Conservation (phyloP, 2,888 invertebrate species). For the Luffia ferchaultella region DNA sequence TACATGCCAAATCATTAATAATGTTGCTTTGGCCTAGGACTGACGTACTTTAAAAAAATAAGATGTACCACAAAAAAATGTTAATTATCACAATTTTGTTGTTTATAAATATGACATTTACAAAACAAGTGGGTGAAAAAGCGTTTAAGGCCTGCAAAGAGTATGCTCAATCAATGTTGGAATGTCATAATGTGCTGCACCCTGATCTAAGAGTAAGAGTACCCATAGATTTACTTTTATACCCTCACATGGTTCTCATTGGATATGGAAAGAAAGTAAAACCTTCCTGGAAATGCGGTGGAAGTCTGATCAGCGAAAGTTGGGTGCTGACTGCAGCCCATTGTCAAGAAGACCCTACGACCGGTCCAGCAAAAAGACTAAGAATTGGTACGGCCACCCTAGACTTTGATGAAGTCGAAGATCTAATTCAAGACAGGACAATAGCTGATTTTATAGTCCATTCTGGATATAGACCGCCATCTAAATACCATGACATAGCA, state of each 20-base stretch:
- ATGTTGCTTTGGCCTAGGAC: too few species aligned
- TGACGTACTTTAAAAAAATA: too few species aligned
- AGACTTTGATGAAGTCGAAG: constrained; percentile 51
- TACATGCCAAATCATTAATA: too few species aligned
- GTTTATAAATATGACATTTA: too few species aligned
- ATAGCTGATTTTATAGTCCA: constrained; percentile 53
- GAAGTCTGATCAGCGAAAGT: constrained; percentile 38
- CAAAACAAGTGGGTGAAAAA: constrained; percentile 41
- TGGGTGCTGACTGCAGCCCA: constrained; percentile 59
- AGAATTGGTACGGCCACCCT: constrained; percentile 64
- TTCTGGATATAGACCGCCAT: constrained; percentile 63
- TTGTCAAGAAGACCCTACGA: constrained; percentile 40
- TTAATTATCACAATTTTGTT: too few species aligned
- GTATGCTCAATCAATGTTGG: constrained; percentile 44
- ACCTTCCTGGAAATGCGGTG: constrained; percentile 52
- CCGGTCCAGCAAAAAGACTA: constrained; percentile 55
- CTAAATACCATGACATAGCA: constrained; percentile 72
- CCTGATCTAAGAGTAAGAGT: constrained; percentile 37
- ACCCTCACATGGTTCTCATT: constrained; percentile 71
- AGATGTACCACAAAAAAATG: too few species aligned
- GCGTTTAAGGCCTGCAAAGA: constrained; percentile 41
- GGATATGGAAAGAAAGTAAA: constrained; percentile 26
- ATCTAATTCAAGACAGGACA: constrained; percentile 55
- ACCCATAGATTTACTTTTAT: constrained; percentile 56
- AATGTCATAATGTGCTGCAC: constrained; percentile 47